Conservation (phyloP, 2,113 vertebrate species). For the Merops nubicus region DNA sequence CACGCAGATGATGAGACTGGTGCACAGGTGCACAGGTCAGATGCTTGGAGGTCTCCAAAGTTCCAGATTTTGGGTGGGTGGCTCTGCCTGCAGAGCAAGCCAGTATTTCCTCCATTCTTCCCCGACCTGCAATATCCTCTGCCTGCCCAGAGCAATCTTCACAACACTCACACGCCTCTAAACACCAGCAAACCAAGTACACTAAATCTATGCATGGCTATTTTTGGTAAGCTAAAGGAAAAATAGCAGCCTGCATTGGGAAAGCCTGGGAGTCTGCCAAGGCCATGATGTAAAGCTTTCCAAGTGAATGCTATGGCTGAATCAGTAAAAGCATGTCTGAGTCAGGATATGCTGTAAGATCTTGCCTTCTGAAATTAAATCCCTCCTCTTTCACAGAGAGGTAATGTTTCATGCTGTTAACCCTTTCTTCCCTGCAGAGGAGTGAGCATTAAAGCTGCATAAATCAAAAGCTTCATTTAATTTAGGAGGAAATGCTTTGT, state of each 20-base stretch:
- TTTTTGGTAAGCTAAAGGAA: slow-evolving; percentile 76
- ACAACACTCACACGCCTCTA: slow-evolving; percentile 59
- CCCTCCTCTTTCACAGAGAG: neutral
- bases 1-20: too few relatives aligned
- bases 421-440: neutral
- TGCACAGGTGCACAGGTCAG: neutral
- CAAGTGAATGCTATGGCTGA: slow-evolving; percentile 72
- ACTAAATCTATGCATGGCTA: slow-evolving; percentile 73
- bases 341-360: slow-evolving; percentile 56
- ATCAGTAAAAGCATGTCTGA: slow-evolving; percentile 73
- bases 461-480: slow-evolving; percentile 19
- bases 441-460: neutral
- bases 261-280: slow-evolving; percentile 74
- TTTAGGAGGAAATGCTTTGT: slow-evolving; percentile 37
- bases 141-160: slow-evolving; percentile 55
- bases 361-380: slow-evolving; percentile 54
- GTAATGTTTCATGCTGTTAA: slow-evolving; percentile 9
- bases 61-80: neutral
- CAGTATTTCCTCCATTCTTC: neutral
- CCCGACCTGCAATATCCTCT: slow-evolving; percentile 10
- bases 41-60: neutral
- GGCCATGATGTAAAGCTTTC: slow-evolving; percentile 76
- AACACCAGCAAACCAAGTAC: slow-evolving; percentile 67
- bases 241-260: slow-evolving; percentile 76
- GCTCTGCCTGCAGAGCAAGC: neutral